Conservation (phyloP, 2,888 invertebrate genomes). For the Heliconius sara region DNA sequence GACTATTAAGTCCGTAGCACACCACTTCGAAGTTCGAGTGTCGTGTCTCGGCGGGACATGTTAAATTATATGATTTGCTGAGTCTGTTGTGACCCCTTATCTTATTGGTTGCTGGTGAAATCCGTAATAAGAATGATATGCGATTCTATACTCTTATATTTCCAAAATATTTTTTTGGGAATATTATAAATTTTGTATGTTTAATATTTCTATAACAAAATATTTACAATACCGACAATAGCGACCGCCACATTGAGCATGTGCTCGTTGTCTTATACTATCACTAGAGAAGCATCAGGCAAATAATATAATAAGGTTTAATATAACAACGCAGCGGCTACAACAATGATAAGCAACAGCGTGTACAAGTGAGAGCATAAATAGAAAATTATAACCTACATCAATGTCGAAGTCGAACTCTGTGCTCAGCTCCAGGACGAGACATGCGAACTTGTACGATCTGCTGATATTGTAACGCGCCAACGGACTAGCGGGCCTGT, state of each 20-base stretch:
- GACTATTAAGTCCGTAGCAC: neutral
- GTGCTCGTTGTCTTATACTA: neutral
- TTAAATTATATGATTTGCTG: neutral
- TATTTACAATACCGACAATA: neutral
- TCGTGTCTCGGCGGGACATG: neutral
- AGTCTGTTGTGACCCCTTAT: neutral
- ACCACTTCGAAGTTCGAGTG: constrained; percentile 1
- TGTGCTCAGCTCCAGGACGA: constrained; percentile 36
- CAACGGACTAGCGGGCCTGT: constrained; percentile 30
- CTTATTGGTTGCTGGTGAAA: neutral
- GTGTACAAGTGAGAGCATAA: constrained; percentile 17
- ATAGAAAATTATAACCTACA: constrained; percentile 44
- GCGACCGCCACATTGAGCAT: neutral
- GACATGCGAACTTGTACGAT: constrained; percentile 30
- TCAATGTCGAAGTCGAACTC: constrained; percentile 36
- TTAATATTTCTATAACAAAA: neutral
- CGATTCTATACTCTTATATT: neutral
- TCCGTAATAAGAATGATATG: neutral
- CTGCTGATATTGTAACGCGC: constrained; percentile 38
- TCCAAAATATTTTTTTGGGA: neutral
- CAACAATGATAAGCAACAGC: constrained; percentile 31
- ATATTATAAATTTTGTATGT: neutral
- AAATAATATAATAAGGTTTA: constrained; percentile 2
- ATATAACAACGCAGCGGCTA: constrained; percentile 13
- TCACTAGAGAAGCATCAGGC: constrained; percentile 15